Base-by-base conservation (phyloP, 2,888 invertebrate species). In the Eueremaeus valkanovi region DNA sequence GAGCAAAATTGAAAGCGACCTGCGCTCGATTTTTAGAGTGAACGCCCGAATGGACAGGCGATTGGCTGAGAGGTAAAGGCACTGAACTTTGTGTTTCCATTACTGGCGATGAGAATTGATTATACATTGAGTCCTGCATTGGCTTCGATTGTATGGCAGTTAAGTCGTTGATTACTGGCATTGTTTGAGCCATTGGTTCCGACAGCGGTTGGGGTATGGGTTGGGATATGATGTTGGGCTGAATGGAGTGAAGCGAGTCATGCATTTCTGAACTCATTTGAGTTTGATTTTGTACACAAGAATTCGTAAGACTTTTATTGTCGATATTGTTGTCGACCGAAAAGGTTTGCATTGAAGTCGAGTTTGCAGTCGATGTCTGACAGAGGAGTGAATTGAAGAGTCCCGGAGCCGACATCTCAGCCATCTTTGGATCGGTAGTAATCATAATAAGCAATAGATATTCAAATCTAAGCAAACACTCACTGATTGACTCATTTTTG, bases 51-150 rank as follows among this genome's bases (percentile, higher is more conserved):
- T 68, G 36, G 8, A 68, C 13, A 5, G 68, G 21, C n/a, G 68
- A 40, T 68, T 68, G 68, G 13, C 9, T 68, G 18, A 40, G 68
- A 40, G n/a, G n/a, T 24, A 68, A 68, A 68, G 68, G 68, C 68
- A 68, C 68, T 21, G 36, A 13, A 40, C 24, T 68, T 68, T 68
- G 68, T 9, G 68, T 13, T 24, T 40, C 68, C 21, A 36, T 24
- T 6, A 42, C 0, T 40, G 68, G 42, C 3, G 40, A 40, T 1
- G 16, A 3, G 42, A 21, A 68, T 42, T 68, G 68, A 40, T n/a
- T 36, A 33, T 68, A 68, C 11, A 40, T 5, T 9, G n/a, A 40
- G 3, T 42, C 24, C 9, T 18, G 40, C 24, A 68, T 21, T 68
- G 68, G 13, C 42, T 68, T 68, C 9, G 31, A 27, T 31, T 31